A percentile compares a stretch with the other conserved stretches of the same genome.
Evolutionary conservation across 2,888 invertebrate genomes (phyloP).

Genomic region (Rambutsinella grinnellia): DNA sequence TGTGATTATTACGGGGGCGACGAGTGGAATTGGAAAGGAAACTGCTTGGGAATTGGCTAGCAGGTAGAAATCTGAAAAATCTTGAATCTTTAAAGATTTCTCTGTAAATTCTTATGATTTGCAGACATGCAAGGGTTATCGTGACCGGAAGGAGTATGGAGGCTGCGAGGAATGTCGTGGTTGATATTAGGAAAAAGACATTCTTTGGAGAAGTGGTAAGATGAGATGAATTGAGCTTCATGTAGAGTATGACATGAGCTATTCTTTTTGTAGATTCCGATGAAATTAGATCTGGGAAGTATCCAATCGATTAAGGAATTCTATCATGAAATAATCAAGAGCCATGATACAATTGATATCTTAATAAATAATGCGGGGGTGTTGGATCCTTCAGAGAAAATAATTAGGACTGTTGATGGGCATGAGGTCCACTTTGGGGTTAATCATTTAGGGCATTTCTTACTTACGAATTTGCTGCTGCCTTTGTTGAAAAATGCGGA

Average conservation of each 20-base stretch:
- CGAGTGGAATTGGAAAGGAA: constrained; percentile 82
- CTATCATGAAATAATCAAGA: constrained; percentile 68
- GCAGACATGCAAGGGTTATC: constrained; percentile 80
- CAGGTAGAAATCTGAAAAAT: constrained; percentile 61
- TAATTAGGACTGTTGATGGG: constrained; percentile 76
- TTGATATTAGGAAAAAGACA: constrained; percentile 75
- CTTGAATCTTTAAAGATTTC: background rate
- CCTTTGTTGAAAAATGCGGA: constrained; percentile 77
- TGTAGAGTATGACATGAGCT: constrained; percentile 21
- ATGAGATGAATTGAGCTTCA: too few relatives aligned
- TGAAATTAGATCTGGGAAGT: constrained; percentile 62
- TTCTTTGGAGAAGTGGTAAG: constrained; percentile 77
- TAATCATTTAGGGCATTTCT: constrained; percentile 88
- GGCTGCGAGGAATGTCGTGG: constrained; percentile 77
- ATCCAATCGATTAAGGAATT: constrained; percentile 69
- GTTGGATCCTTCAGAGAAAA: constrained; percentile 61
- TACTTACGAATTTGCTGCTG: constrained; percentile 83
- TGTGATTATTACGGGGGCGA: constrained; percentile 70
- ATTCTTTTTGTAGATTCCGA: constrained; percentile 47
- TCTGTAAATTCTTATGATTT: background rate
- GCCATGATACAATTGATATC: constrained; percentile 67
- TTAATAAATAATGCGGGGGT: constrained; percentile 69
- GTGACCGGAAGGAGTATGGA: constrained; percentile 82
- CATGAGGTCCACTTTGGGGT: constrained; percentile 88
- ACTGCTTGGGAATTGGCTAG: constrained; percentile 81